Evolutionary conservation across 1,140 invertebrate genomes (phyloP), one percentile per base, ranked within the genome.

Genomic region (Drosophila sulfurigaster): DNA sequence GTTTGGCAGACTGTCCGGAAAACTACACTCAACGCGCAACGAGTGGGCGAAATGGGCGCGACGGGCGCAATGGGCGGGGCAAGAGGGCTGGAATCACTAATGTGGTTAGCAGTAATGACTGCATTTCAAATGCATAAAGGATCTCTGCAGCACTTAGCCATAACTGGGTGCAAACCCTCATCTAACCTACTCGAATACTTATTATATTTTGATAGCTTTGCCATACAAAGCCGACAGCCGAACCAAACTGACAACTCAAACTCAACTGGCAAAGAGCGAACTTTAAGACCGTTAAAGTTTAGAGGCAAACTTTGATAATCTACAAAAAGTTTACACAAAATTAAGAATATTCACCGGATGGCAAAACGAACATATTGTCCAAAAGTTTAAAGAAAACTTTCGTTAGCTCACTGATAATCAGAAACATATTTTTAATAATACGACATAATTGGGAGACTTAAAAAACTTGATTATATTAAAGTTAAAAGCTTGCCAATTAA

Each of bases 51-150:
- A 25, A 25, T 25, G 11, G 6, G 35, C 11, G 11, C 10, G 1
- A 25, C 1, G 3, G 49, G 63, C 11, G 11, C 10, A 5, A 25
- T 4, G 3, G 49, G 63, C 5, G 11, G n/a, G 16, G 16, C 38
- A 20, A 7, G 43, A 49, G 52, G 35, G 15, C 43, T 16, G 15
- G 35, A 15, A 45, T 74, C 65, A 69, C 43, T 75, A 75, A 75
- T 70, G 66, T 51, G 72, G 72, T 75, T 75, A 70, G 35, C 59
- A 38, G 66, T 75, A 75, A 75, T 75, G 72, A 70, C 58, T 70
- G 66, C 52, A 69, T 70, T 70, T 57, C 20, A 28, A 70, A 75
- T 70, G 72, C 72, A 70, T 58, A 75, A 63, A 75, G 66, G 51
- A 43, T 51, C 66, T 51, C 66, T 70, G 35, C 66, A 70, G 72